These are phyloP conservation scores for Porites cylindrica DNA, from an alignment of 92 coral and sea anemone genomes.

Conservation along the genomic window DNA sequence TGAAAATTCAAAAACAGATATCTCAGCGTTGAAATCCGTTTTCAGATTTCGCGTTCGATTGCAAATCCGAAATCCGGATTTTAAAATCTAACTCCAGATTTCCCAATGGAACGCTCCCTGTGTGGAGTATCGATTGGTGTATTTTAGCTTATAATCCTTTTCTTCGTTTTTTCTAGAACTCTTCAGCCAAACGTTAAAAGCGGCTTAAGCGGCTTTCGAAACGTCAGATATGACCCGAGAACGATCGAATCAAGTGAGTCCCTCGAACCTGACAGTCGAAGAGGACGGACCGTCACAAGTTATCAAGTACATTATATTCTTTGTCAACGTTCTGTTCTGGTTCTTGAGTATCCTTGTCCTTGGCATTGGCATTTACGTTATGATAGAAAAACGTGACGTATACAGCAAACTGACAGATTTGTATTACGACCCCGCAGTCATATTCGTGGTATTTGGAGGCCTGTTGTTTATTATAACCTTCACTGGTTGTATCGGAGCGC, in stretches of 20 bases:
- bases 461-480: conserved; percentile 84
- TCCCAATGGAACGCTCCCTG: no score
- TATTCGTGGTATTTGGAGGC: conserved; percentile 77
- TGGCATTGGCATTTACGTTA: conserved; percentile 73
- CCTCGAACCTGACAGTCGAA: background rate
- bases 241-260: background rate
- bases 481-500: conserved; percentile 92
- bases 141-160: no score
- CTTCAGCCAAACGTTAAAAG: no score
- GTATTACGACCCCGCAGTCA: conserved; percentile 79
- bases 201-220: no score
- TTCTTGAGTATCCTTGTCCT: conserved; percentile 75
- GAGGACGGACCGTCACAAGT: conserved; percentile 70
- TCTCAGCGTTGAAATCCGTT: no score
- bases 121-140: no score
- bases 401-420: conserved; percentile 73
- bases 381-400: conserved; percentile 77
- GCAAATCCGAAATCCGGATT: no score
- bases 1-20: no score
- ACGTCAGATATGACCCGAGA: background rate
- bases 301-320: conserved; percentile 83
- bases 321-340: conserved; percentile 85
- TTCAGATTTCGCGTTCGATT: no score
- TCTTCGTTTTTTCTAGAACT: no score
- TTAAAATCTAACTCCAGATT: no score